Evolutionary conservation across 53 echinoderm and acorn worm genomes (phyloP), one percentile per base, ranked within the genome.

Genomic region (Actinopyga echinites): DNA sequence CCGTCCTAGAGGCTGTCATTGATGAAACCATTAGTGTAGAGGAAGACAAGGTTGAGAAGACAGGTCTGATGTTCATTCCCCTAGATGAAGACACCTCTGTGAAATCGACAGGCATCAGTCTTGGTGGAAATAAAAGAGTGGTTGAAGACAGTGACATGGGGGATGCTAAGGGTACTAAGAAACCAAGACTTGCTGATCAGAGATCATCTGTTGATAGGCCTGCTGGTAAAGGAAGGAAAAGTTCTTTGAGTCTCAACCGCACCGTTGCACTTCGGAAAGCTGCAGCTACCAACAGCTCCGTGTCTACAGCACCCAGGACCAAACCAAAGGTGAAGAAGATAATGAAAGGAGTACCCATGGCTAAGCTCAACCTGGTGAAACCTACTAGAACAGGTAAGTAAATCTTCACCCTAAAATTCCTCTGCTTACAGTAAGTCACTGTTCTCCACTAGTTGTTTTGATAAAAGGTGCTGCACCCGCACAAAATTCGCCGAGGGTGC

Each of bases 291-390:
- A 84, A 87, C 26, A 65, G 64, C 10, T 65, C 80, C 32, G 69
- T 43, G 19, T 25, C 64, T 9, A 20, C 12, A 35, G 60, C 32
- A 3, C 30, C 43, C 64, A 80, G 74, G 55, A 57, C 74, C 23
- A 91, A 80, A 58, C 88, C 88, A 54, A 85, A 77, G 73, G 86
- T 85, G 10, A 90, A 83, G 71, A 94, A 57, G 30, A 85, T 80
- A 19, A 79, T 93, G 79, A 99, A 89, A 45, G 99, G 99, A 35
- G 99, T 99, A 2, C 92, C 99, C 2, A 99, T 99, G 94, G 90
- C 99, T 3, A 94, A 92, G 73, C 90, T 99, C 53, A 86, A 90
- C 56, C 86, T 99, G 30, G 33, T 92, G 42, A 94, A 94, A 65
- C 79, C 90, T 1, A 62, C 67, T 32, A 75, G 53, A 68, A 87